Base-by-base conservation (phyloP, 2,797 vertebrate species). In the Gallirallus australis region DNA sequence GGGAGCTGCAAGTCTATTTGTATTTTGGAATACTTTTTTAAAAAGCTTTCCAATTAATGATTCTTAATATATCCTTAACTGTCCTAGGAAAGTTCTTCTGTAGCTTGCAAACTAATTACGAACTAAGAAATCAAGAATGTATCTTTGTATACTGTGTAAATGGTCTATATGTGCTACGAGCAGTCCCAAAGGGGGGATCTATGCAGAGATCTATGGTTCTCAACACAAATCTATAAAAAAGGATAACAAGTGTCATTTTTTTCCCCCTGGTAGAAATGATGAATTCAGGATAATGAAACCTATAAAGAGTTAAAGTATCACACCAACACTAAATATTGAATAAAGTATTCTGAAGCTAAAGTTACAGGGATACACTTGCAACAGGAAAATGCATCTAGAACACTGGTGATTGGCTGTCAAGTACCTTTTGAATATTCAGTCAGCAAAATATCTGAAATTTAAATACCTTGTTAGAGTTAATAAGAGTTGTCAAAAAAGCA, bases 401-500 rank as follows among this genome's bases (percentile, higher is more conserved):
- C 73, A 86, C 52, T 61, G 54, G 27, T 70, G 81, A 76, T 47
- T 91, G 65, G 57, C 68, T 96, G 90, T 89, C 94, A 96, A 96
- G 40, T 56, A 48, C 42, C 82, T 96, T 94, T 94, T 97, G 94
- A 96, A 97, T 98, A 97, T 97, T 98, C 95, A 97, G 52, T 82
- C 69, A 89, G 61, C 42, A 96, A 89, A 82, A 48, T 76, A 97
- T 97, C 94, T 97, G 96, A 96, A 98, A 98, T 97, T 98, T 97
- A 98, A 97, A 98, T 97, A 48, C 56, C 88, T 89, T 97, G 91
- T 95, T 97, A 93, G 35, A 96, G 66, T 96, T 97, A 97, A 96
- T 96, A 97, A 85, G 87, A 72, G 77, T 95, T 97, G 93, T 97
- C 96, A 97, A 97, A 97, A 96, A 96, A 91, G 18, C 37, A 64